These are phyloP conservation scores for Stichopus chloronotus DNA, from an alignment of 35 echinoderm and acorn worm species.

Conservation along the genomic window DNA sequence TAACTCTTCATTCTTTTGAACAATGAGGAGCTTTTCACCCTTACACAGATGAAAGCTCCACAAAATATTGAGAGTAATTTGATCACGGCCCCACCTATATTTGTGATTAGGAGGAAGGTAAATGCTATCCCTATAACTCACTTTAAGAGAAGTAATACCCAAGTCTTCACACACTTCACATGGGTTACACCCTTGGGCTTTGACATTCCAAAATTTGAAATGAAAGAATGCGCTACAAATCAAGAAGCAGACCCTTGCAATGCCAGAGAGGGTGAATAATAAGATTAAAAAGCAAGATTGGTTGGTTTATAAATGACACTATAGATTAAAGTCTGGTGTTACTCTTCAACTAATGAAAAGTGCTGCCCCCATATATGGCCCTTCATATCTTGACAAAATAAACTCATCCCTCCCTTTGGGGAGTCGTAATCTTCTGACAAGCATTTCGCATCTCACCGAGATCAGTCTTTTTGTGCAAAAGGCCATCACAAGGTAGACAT, in stretches of 20 bases:
- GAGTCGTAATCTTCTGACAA: constrained; percentile 42
- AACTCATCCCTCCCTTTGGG: constrained; percentile 20
- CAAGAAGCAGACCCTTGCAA: background rate
- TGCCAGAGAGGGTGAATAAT: background rate
- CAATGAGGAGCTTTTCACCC: too few species aligned
- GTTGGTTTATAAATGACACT: constrained; percentile 49
- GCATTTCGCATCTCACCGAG: constrained; percentile 15
- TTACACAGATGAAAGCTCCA: too few species aligned
- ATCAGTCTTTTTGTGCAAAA: constrained; percentile 45
- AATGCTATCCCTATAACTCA: background rate
- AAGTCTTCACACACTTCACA: background rate
- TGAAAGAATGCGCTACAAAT: background rate
- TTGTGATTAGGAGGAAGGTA: too few species aligned
- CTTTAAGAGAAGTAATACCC: background rate
- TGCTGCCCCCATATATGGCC: constrained; percentile 21
- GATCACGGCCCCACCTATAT: too few species aligned
- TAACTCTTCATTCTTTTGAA: too few species aligned
- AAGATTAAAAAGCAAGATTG: constrained; percentile 52
- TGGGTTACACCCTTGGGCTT: background rate
- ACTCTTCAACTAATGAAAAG: constrained; percentile 44
- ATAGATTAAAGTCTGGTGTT: constrained; percentile 47
- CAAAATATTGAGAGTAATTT: too few species aligned
- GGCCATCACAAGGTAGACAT: constrained; percentile 22
- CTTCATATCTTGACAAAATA: constrained; percentile 49
- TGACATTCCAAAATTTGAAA: background rate